Evolutionary conservation across 2,797 vertebrate genomes (phyloP), one percentile per base, ranked within the genome.

Genomic region (Cuculus canorus): DNA sequence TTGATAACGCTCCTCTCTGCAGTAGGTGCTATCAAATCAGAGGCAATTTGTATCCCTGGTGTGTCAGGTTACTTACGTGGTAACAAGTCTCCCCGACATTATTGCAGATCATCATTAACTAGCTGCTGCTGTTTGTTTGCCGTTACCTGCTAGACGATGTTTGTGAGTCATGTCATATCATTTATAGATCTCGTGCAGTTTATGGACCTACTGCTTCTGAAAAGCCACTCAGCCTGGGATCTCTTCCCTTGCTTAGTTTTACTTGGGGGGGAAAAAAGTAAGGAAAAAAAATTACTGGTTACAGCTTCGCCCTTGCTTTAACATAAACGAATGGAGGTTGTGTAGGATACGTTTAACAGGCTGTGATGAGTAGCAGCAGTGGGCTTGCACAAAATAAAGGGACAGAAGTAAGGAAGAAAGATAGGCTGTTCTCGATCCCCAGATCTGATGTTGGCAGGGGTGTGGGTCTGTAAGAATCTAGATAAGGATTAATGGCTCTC

Each of bases 61-160:
- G 17, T 95, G 96, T 94, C 95, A 93, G 95, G 93, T 89, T 90
- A 59, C 95, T 83, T 89, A 71, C 81, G 28, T 3, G 90, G 92
- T 80, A 95, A 94, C 93, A 85, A 95, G 95, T 89, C 86, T 95
- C 78, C 83, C 54, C 63, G 54, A 83, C 35, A 3, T 94, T 92
- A 84, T 17, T 97, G 85, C 96, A 88, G 87, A 90, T 94, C 80
- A 79, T 82, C 87, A 66, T 96, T 95, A 96, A 86, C 77, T 50
- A 66, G 92, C 85, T 50, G 19, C 83, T 35, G 93, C 90, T 94
- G 84, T 87, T 95, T 90, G 90, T 88, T 87, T 90, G 90, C 91
- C 1, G 0, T 85, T 87, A 71, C 93, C 72, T 70, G 90, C 75
- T 75, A 59, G 64, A 78, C 0, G 3, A 35, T 10, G 78, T 30